Percentiles rank a stretch among this genome's conserved stretches.
These are phyloP conservation scores for Dipodomys stephensi DNA, from an alignment of 2,113 vertebrate genomes.

Conservation along the genomic window DNA sequence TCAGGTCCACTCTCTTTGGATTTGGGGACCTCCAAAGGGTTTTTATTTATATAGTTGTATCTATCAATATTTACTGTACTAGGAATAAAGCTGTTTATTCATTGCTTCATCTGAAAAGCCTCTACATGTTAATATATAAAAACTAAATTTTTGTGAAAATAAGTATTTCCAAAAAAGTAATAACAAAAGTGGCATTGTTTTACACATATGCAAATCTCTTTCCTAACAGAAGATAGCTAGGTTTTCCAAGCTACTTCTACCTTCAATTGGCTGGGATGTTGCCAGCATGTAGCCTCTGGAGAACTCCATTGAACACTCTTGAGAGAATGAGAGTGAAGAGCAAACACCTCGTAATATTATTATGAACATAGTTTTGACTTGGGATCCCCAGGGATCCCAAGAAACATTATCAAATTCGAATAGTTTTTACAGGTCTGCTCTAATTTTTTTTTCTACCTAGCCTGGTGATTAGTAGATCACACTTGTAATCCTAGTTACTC, in stretches of 20 bases:
- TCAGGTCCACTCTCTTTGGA: not conserved
- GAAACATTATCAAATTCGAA: too few relatives aligned
- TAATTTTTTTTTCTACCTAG: too few relatives aligned
- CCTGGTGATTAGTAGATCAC: too few relatives aligned
- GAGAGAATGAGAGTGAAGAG: not conserved
- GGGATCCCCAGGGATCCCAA: too few relatives aligned
- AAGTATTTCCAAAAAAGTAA: not conserved
- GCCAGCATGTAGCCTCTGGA: not conserved
- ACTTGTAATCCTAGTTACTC: too few relatives aligned
- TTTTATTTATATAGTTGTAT: not conserved
- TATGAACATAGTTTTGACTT: not conserved
- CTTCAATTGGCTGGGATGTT: not conserved
- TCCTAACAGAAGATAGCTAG: not conserved
- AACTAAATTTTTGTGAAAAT: not conserved
- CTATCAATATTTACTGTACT: conserved; percentile 5
- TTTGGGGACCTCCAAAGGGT: not conserved
- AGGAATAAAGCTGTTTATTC: conserved; percentile 20
- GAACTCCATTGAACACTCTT: not conserved
- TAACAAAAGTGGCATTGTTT: not conserved
- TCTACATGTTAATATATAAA: not conserved
- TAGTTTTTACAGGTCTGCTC: too few relatives aligned
- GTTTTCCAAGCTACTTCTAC: not conserved
- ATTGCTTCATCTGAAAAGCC: not conserved
- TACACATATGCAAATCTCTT: not conserved
- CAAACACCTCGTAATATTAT: not conserved